Evolutionary conservation across 2,113 vertebrate genomes (phyloP).

Genomic region (Atherinomorus stipes): DNA sequence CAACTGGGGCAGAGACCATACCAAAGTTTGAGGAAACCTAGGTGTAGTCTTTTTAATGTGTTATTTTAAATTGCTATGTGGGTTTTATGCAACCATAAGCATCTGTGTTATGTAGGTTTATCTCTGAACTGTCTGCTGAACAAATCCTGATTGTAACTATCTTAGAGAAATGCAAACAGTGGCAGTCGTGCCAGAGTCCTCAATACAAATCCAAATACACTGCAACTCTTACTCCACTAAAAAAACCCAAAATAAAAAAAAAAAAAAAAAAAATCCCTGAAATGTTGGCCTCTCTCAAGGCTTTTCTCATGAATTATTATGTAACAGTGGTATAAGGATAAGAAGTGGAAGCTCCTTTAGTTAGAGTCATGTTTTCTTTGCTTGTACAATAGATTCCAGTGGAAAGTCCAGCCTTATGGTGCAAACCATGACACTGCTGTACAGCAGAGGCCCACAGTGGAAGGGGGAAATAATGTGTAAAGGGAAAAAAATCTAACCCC

Average conservation of each 20-base stretch:
- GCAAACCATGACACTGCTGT: conserved; percentile 38
- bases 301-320: conserved; percentile 9
- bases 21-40: not conserved
- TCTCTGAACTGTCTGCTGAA: conserved; percentile 20
- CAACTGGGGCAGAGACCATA: not conserved
- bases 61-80: not conserved
- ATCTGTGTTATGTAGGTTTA: not conserved
- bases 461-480: conserved; percentile 27
- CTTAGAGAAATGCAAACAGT: conserved; percentile 43
- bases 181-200: conserved; percentile 19
- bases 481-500: conserved; percentile 15
- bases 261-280: conserved; percentile 10
- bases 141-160: conserved; percentile 15
- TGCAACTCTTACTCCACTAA: conserved; percentile 45
- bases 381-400: conserved; percentile 53
- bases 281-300: conserved; percentile 17
- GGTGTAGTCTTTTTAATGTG: not conserved
- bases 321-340: conserved; percentile 25
- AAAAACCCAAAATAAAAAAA: too few relatives aligned
- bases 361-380: conserved; percentile 25
- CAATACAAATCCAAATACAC: not conserved
- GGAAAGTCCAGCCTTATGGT: conserved; percentile 64
- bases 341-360: conserved; percentile 31
- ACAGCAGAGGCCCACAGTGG: conserved; percentile 51
- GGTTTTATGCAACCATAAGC: not conserved